Evolutionary conservation across 2,113 vertebrate species (phyloP), one percentile per base, ranked within the genome.

Genomic region (Steatornis caripensis): DNA sequence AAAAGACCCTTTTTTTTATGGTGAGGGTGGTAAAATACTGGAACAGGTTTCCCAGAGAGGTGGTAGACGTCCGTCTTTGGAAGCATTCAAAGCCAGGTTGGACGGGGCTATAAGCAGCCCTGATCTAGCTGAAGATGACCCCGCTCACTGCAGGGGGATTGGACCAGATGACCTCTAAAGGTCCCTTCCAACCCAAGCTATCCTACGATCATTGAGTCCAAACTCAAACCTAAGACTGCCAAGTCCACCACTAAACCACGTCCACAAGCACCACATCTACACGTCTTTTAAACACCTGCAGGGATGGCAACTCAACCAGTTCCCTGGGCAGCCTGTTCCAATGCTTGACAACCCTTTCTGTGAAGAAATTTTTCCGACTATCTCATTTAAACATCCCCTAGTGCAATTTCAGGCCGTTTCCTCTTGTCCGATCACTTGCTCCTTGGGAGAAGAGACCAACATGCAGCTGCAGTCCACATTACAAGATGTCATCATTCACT

Each of bases 381-480:
- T 22, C 4, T 12, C 5, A 61, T 3, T 15, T 45, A 83, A 76
- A 49, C 4, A 5, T 45, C 18, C 23, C 26, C 11, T 34, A 8
- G 17, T 24, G 17, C 24, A 74, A 30, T 34, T 8, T 41, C 26
- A 15, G 46, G 11, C 6, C 0, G 0, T 53, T 66, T 62, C 10
- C 11, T 61, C 55, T 61, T 48, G 34, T n/a, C 27, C 49, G 57
- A 8, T 37, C 26, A 21, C 36, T 55, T 41, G 9, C 5, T 37
- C 18, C 41, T 6, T 32, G 10, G 26, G 23, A 55, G 46, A 60
- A 29, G 51, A 75, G 23, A 66, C 27, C 4, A 12, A 23, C 17
- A 19, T 0, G 4, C 8, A 32, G 18, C 3, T n/a, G 9, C 32
- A 37, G 24, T 19, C 19, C 29, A 49, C 32, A 5, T 29, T 26